Base-by-base conservation (phyloP, 2,888 invertebrate genomes). In the Rhopalosiphum nymphaeae region DNA sequence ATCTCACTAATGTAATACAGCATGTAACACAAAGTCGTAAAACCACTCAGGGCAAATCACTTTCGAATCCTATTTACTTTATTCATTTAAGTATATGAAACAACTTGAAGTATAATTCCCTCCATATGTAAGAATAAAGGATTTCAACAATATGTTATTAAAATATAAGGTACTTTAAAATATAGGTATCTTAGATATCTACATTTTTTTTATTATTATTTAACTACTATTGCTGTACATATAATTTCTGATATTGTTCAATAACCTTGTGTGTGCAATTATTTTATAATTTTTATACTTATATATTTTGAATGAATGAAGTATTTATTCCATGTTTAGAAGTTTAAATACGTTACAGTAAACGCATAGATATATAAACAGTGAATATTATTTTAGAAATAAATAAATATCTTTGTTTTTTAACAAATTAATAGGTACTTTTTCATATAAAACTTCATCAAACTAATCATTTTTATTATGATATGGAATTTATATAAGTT, bases 41-140 rank as follows among this genome's bases (percentile, higher is more conserved):
- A 90, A 90, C 93, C 89, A 84, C 93, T 90, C 85, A 7, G 93
- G 5, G 84, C 89, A 90, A 93, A 90, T 93, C 93, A 93, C 84
- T 93, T 93, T 93, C 57, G 85, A 89, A 89, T 93, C 92, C 78
- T 93, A 93, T 93, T 93, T 93, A 89, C 88, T 78, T 67, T 67
- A 49, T 53, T 92, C 91, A 57, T 91, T 91, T 91, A 46, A 46
- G 86, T 87, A 49, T 87, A 67, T 46, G n/a, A 44, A 91, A 57
- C 29, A 67, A 87, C 49, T 88, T 42, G 26, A 67, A 87, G 21
- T 92, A 92, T 92, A 92, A 61, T 87, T 87, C 61, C 86, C 26
- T 86, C 25, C 44, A 11, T 26, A 44, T 46, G n/a, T 44, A 56
- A 57, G 36, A 61, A 87, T 57, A 92, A 86, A 26, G 16, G 36